Base-by-base conservation (phyloP, 2,113 vertebrate species). In the Cepphus grylle region DNA sequence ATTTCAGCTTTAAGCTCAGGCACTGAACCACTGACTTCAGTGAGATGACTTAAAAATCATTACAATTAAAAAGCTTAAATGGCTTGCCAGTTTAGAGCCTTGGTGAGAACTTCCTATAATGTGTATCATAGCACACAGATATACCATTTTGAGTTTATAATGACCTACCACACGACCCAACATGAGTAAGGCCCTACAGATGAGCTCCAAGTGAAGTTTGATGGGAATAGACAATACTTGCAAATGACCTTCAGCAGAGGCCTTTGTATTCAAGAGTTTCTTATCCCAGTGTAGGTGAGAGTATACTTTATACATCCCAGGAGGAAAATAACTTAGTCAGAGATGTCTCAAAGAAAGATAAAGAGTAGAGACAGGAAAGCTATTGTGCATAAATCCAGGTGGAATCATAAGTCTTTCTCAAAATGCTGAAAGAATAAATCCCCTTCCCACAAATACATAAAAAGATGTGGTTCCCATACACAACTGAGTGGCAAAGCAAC, bases 341-440 rank as follows among this genome's bases (percentile, higher is more conserved):
- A 93, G 94, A 87, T 74, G 74, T 96, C 87, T 94, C 95, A 89
- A 81, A 91, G 69, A 92, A 92, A 94, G 95, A 95, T 93, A 93
- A 95, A 93, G 94, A 87, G 40, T 87, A 94, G 29, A 95, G 94
- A 94, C 95, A 97, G 86, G 83, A 97, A 96, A 96, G 58, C 95
- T 91, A 94, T 94, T 95, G 93, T 95, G 76, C 86, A 77, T 70
- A 91, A 95, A 88, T 86, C 94, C 94, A 95, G 84, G 78, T 80
- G 95, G 94, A 96, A 97, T 86, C 84, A 20, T 95, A 96, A 97
- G 93, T 97, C 94, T 95, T 81, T 91, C 62, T 84, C 81, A 76
- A 94, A 96, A 96, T 43, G 62, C 89, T 95, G 78, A 95, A 95
- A 93, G 93, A 96, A 94, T 93, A 95, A 97, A 95, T 86, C 93